Base-by-base conservation (phyloP, 2,113 vertebrate species). In the Phalacrocorax pelagicus region DNA sequence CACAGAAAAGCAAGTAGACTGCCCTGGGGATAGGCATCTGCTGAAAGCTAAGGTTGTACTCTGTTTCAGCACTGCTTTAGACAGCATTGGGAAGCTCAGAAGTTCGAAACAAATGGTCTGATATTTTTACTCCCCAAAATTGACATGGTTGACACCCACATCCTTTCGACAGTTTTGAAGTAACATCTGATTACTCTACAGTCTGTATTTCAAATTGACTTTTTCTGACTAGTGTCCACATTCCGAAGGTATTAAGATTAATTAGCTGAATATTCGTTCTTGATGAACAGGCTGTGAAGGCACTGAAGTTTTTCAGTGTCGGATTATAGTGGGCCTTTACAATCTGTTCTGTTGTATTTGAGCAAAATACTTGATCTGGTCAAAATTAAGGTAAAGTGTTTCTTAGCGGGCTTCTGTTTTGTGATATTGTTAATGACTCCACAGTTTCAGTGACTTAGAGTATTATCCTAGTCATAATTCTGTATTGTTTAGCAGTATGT, bases 291-390 rank as follows among this genome's bases (percentile, higher is more conserved):
- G 40, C 27, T 57, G 27, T 80, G 54, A 72, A 49, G 20, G 22
- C 24, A 26, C 36, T 55, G 14, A 62, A 46, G 38, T 38, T 70
- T 75, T 73, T 84, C 47, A 24, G 20, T 58, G 36, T 55, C 27
- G 34, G 30, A 30, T 79, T 71, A 11, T n/a, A n/a, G 5, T 47
- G 65, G 32, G 10, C 10, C 26, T 81, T 83, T 77, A 74, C 38
- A 73, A 36, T 54, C n/a, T 0, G 0, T 78, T 81, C 34, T 62
- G 9, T 59, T 0, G 0, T 72, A 46, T 69, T 91, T 69, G 11
- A 92, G 23, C 16, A 75, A 89, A 85, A 72, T 61, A 26, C 10
- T 85, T 79, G 34, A 20, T 34, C 47, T 63, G n/a, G 27, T 71
- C 10, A 30, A 69, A 85, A 54, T 79, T 30, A 79, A 63, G 13